These are phyloP conservation scores for Hirtodrosophila trivittata DNA, from an alignment of 2,888 invertebrate species.

Conservation along the genomic window DNA sequence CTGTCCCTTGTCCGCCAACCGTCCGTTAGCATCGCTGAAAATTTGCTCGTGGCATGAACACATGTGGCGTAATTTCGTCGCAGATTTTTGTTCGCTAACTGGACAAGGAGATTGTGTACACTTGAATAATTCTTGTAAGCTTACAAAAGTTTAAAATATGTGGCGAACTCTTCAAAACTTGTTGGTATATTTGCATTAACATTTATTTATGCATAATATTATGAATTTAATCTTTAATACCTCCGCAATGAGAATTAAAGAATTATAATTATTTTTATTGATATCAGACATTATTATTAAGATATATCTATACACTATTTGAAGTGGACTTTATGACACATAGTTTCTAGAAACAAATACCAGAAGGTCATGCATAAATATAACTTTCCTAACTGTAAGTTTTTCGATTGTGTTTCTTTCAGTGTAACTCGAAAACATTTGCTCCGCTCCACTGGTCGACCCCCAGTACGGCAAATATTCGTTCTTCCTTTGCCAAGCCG, in stretches of 20 bases:
- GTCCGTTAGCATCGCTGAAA: slow-evolving; percentile 78
- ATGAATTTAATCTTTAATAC: too few species aligned
- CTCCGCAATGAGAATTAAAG: too few species aligned
- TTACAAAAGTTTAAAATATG: slow-evolving; percentile 1
- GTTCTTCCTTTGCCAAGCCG: slow-evolving; percentile 66
- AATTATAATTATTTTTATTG: too few species aligned
- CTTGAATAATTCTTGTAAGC: slow-evolving; percentile 30
- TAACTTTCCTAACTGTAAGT: too few species aligned
- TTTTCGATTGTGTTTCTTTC: slow-evolving; percentile 8
- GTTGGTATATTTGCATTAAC: too few species aligned
- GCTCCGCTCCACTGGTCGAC: slow-evolving; percentile 20
- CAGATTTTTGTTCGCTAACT: slow-evolving; percentile 79
- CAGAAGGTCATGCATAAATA: too few species aligned
- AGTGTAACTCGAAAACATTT: slow-evolving; percentile 43
- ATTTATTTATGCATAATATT: too few species aligned
- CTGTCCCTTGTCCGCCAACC: slow-evolving; percentile 71
- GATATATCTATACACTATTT: too few species aligned
- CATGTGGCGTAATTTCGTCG: slow-evolving; percentile 82
- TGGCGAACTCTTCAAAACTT: background rate
- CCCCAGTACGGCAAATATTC: slow-evolving; percentile 52
- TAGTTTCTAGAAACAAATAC: too few species aligned
- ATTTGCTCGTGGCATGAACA: slow-evolving; percentile 80
- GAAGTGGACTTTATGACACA: too few species aligned
- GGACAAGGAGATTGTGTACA: slow-evolving; percentile 76
- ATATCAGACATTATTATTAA: too few species aligned